Evolutionary conservation across 2,113 vertebrate species (phyloP), one percentile per base, ranked within the genome.

Genomic region (Apteryx owenii): DNA sequence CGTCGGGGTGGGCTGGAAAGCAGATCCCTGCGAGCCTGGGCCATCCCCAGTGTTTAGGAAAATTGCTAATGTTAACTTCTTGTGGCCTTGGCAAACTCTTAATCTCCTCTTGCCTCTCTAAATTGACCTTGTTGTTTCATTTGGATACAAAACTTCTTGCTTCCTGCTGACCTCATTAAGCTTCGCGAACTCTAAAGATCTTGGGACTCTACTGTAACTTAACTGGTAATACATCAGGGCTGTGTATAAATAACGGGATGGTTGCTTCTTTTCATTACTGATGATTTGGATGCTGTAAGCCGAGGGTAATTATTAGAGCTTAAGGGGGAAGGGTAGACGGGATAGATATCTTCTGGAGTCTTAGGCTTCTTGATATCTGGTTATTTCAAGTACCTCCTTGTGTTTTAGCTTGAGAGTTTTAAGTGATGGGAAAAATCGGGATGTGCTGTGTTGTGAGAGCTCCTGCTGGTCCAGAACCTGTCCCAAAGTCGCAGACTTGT

Each of bases 161-260:
- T 46, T 28, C 53, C 73, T 7, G 5, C 62, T 22, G 62, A 10
- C 50, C 61, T 15, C 3, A 6, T 33, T 36, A 12, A 23, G 23
- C 44, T 23, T 22, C 15, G 10, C 25, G 1, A 54, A 54, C 53
- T 28, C n/a, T 12, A 16, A 12, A 2, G 26, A 7, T 31, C 42
- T 48, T 1, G 25, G 38, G 56, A 17, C 38, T 20, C 6, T 26
- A 46, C 31, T 4, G 8, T 51, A 8, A 18, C n/a, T 15, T 46
- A 3, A 0, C 7, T 3, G 5, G 1, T 46, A 46, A 31, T 44
- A 19, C 65, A 46, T 21, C 42, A 20, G 28, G 44, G 3, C 22
- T 6, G 5, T 1, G 10, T 6, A 2, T 9, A 0, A 28, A 33
- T 5, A 4, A 4, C 26, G 0, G 72, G 62, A 28, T 0, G 44